phyloP scores from a whole-genome alignment of 2,888 invertebrate species.

The Eupeodes luniger region DNA sequence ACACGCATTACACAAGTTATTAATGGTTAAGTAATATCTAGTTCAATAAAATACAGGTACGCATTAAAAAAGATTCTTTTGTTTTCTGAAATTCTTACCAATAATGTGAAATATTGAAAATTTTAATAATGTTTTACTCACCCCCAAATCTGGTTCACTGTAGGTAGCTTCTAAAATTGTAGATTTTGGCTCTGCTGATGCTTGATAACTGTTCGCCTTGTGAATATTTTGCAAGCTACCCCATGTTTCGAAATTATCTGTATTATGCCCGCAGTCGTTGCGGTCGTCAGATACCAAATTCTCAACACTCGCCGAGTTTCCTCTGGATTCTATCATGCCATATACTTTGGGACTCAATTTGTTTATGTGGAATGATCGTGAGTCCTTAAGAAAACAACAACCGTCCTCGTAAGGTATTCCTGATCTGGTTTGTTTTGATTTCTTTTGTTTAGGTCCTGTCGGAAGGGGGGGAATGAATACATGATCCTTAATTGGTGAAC shows the following conservation, averaged over 20 bases:
- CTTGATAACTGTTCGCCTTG: conserved; percentile 66
- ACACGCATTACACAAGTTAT: too few species aligned
- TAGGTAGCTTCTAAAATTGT: conserved; percentile 85
- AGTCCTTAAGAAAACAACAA: conserved; percentile 78
- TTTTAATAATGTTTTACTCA: conserved; percentile 78
- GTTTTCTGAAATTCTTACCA: background rate
- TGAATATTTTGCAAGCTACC: conserved; percentile 88
- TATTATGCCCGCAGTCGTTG: conserved; percentile 77
- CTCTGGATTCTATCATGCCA: conserved; percentile 82
- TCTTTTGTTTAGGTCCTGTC: conserved; percentile 47
- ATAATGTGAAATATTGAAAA: too few species aligned
- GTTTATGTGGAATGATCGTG: conserved; percentile 70
- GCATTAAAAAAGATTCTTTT: too few species aligned
- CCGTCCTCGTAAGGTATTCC: conserved; percentile 48
- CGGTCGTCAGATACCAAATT: conserved; percentile 79
- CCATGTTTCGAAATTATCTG: conserved; percentile 84
- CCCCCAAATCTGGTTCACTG: conserved; percentile 88
- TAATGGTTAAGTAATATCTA: too few species aligned
- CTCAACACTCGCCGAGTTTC: conserved; percentile 82
- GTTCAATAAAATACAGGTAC: too few species aligned
- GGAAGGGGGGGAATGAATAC: conserved; percentile 77
- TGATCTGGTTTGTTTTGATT: conserved; percentile 42
- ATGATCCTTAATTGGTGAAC: conserved; percentile 76
- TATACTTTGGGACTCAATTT: conserved; percentile 89
- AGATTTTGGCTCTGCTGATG: conserved; percentile 72